Conservation (phyloP, 2,888 invertebrate genomes). For the Lycophotia porphyrea region DNA sequence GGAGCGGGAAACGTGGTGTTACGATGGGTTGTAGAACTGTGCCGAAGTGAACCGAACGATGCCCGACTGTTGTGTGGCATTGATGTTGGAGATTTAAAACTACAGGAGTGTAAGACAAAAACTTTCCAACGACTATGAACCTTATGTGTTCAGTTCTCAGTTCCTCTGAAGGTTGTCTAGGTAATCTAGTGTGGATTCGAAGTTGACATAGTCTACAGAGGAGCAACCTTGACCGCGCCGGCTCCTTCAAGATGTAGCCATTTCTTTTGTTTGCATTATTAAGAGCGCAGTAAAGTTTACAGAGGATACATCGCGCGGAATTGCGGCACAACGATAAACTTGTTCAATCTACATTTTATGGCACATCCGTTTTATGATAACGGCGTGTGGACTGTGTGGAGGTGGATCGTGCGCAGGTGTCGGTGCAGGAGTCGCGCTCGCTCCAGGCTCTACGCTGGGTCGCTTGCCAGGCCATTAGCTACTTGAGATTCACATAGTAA, state of each 20-base stretch:
- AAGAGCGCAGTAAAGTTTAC: slow-evolving; percentile 35
- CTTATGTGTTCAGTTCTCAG: slow-evolving; percentile 1
- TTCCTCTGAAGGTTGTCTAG: neutral
- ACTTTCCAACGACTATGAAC: neutral
- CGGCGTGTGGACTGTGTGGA: neutral
- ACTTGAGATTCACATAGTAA: neutral
- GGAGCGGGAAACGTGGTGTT: neutral
- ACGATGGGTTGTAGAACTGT: neutral
- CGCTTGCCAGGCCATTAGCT: neutral
- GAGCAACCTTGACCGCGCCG: neutral
- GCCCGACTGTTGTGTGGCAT: neutral
- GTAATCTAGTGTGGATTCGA: too few species aligned
- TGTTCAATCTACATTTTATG: slow-evolving; percentile 60
- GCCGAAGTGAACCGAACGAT: neutral
- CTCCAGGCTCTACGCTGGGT: neutral
- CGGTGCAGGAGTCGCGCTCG: neutral
- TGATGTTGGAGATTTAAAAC: neutral
- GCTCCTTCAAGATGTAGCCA: neutral
- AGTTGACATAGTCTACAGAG: neutral
- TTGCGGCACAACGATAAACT: slow-evolving; percentile 49
- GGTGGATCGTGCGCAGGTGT: slow-evolving; percentile 1
- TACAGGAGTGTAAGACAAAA: neutral
- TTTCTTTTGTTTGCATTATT: slow-evolving; percentile 32
- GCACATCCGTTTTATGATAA: slow-evolving; percentile 48
- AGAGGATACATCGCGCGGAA: slow-evolving; percentile 13